Evolutionary conservation across 2,888 invertebrate genomes (phyloP), one percentile per base, ranked within the genome.

Genomic region (Cephus pulcher): DNA sequence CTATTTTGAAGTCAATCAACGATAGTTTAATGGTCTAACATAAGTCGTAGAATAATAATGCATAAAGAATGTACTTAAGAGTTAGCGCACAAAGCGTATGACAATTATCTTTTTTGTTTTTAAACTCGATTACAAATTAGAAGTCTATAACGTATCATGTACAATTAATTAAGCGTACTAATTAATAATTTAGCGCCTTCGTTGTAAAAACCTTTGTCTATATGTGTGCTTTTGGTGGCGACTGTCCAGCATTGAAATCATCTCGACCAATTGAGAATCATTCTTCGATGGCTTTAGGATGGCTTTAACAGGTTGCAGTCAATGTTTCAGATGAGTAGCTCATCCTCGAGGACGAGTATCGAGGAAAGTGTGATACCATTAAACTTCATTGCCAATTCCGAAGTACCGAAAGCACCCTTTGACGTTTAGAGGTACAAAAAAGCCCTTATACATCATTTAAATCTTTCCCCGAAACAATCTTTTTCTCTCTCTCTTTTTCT

Each of bases 351-450:
- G 83, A 88, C 86, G 86, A 89, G 84, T 87, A 84, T 86, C 81
- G 90, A 90, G 83, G 90, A 89, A 82, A 88, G 84, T 84, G 85
- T 88, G 83, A 89, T 89, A 86, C 88, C 90, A 75, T 88, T 91
- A 88, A 89, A 89, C 85, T 87, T 88, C 82, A 88, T 88, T 84
- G 83, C 86, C 79, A 87, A 87, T 86, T 82, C 86, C 80, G 87
- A 88, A 78, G 88, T 89, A 80, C 84, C 86, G 77, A 87, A 90
- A 83, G 84, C 81, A 80, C 79, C 86, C 75, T 83, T 84, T 81
- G 84, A 88, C 82, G 81, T 84, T 79, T 89, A 88, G 88, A 90
- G 90, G 90, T 90, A 90, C 83, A 79, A 23, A 56, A 2, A 23
- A 56, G 56, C 1, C 56, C 2, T 23, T 56, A 56, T 56, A 1